Evolutionary conservation across 2,797 vertebrate genomes (phyloP), one percentile per base, ranked within the genome.

Genomic region (Sebastes nivosus): DNA sequence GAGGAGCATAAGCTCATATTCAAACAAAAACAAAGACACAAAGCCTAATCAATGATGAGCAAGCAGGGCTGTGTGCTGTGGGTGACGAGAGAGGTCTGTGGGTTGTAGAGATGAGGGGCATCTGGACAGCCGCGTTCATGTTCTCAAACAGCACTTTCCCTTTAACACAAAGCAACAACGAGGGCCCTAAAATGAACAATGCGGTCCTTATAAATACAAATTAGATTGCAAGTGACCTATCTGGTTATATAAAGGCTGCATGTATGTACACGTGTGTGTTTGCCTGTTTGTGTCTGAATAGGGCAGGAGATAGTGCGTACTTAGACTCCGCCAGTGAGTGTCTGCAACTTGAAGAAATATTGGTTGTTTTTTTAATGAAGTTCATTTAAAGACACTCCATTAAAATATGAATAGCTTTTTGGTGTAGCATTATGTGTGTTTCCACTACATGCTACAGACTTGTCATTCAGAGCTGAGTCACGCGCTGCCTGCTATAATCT

Each of bases 21-120:
- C 88, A 92, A 88, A 93, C 83, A 90, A 88, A 92, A 89, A 91
- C 88, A 93, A 90, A 92, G 87, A 91, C 72, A 89, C 87, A 90
- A 84, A 87, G 86, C 88, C 88, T 82, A 86, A 92, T 93, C 91
- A 91, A 91, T 93, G 89, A 86, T 83, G 88, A 92, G 88, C 86
- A 83, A 92, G 88, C 88, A 79, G 80, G 30, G 73, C 69, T 84
- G 69, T 80, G 79, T 79, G 81, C 85, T 83, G 87, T 85, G 88
- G 90, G 89, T 72, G 77, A 84, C 20, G 22, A 38, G 77, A 75
- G 60, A 80, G 89, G 80, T 83, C 84, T 82, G 84, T 77, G 87
- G 85, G 84, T 77, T 85, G 86, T 5, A 34, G 79, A 79, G 80
- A 85, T 54, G 82, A 84, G 68, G 70, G 42, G 69, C 75, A 81